phyloP scores from a whole-genome alignment of 2,797 vertebrate genomes.

The Mormyrus proboscirostris region DNA sequence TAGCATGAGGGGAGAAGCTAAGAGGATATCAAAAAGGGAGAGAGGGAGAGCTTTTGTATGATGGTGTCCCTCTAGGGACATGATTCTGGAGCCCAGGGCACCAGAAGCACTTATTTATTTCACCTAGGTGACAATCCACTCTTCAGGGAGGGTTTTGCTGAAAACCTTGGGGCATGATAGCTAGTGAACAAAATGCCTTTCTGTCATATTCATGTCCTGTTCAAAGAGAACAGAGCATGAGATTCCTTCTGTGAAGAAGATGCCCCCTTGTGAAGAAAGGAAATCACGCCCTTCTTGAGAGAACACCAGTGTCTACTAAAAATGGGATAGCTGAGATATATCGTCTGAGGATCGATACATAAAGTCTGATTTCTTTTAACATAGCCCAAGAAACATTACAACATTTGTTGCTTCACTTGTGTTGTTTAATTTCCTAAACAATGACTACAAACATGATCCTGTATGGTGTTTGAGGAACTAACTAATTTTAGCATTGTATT shows the following conservation, averaged over 20 bases:
- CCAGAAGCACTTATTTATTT: slow-evolving; percentile 39
- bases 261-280: not conserved
- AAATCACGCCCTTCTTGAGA: not conserved
- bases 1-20: not conserved
- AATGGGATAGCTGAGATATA: not conserved
- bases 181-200: slow-evolving; percentile 41
- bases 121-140: slow-evolving; percentile 38
- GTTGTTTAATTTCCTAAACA: not conserved
- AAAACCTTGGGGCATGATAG: slow-evolving; percentile 23
- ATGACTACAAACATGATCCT: not conserved
- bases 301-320: not conserved
- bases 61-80: not conserved
- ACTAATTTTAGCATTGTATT: not conserved
- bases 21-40: not conserved
- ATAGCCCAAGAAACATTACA: not conserved
- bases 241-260: not conserved
- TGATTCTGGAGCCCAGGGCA: slow-evolving; percentile 7
- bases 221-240: not conserved
- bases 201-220: not conserved
- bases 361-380: not conserved
- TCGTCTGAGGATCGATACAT: not conserved
- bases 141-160: slow-evolving; percentile 48
- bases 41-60: not conserved
- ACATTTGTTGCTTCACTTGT: not conserved
- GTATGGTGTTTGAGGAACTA: not conserved